Base-by-base conservation (phyloP, 2,888 invertebrate species). In the Apamea anceps region DNA sequence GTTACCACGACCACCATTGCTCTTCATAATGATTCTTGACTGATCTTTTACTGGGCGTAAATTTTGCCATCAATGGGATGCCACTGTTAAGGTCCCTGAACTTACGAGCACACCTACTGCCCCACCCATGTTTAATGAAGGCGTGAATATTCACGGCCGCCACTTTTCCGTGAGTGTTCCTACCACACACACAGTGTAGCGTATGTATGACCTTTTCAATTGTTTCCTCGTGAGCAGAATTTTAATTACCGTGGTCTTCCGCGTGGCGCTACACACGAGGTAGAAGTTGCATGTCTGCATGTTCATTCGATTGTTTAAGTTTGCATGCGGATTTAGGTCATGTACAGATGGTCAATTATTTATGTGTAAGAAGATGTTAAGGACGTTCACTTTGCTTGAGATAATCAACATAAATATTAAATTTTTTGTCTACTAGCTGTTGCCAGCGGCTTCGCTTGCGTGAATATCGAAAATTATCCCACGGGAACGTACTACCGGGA, bases 141-240 rank as follows among this genome's bases (percentile, higher is more conserved):
- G 77, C 81, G 87, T 84, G 85, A 67, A 85, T 87, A 77, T 87
- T 73, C 77, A 80, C 70, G 81, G 77, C 77, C 85, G 42, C 42
- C 45, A 48, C 42, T 72, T 74, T 75, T 75, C 77, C 66, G 77
- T 80, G 75, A 67, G 60, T 73, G 72, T 45, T 37, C 25, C 45
- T 65, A 45, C 66, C 60, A 79, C 67, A 71, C 73, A 81, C 63
- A 42, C 25, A 72, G 25, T 62, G 79, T 77, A 77, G 54, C 62
- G 75, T 80, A 86, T 81, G 80, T 82, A 73, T 89, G 89, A 90
- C 93, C 94, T 93, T 89, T 89, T 83, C 85, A 89, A 91, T 91
- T 90, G 91, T 92, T 94, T 94, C 94, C 94, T 94, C 93, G 92
- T 94, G 93, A 91, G 92, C 90, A 91, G 93, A 93, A 93, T 94